Base-by-base conservation (phyloP, 1,140 invertebrate species). In the Panagrolaimus sp. region DNA sequence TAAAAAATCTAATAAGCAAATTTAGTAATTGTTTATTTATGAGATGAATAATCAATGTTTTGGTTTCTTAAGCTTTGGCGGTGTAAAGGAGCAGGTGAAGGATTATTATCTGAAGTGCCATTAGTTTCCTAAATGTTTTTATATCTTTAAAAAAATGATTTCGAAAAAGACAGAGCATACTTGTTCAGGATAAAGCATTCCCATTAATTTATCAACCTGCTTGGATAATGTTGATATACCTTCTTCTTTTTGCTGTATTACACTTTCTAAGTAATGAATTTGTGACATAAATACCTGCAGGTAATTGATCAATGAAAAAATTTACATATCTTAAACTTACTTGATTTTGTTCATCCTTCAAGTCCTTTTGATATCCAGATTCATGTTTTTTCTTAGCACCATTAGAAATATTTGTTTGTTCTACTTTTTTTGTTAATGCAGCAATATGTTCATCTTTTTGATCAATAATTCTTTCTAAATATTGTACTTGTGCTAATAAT, bases 371-470 rank as follows among this genome's bases (percentile, higher is more conserved):
- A 25, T 20, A 20, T 23, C 20, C 51, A 16, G 20, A 27, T n/a
- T 57, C 51, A 27, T 57, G 20, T 57, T 27, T 27, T 4, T 57
- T 20, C 27, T 20, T 25, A 57, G 27, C 27, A 27, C 51, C 27
- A 20, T 57, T 57, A 20, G 20, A 27, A 57, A 57, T 57, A 27
- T 57, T 57, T 27, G 27, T 20, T 57, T 57, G 20, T 57, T 57
- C 51, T 27, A 57, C 20, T 57, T 57, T 57, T 27, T 57, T 57
- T 57, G 51, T 57, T 27, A 57, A 27, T 20, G 51, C 51, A 57
- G 51, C 51, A 57, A 57, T 57, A 57, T 57, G 51, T 16, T 57
- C 51, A 57, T 57, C 51, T 27, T 57, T 57, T 57, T 57, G 51
- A 27, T 57, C 51, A 16, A 57, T 57, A 9, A 57, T 57, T 9